Evolutionary conservation across 1,140 invertebrate species (phyloP).

Genomic region (Macrotrachela quadricornifera): DNA sequence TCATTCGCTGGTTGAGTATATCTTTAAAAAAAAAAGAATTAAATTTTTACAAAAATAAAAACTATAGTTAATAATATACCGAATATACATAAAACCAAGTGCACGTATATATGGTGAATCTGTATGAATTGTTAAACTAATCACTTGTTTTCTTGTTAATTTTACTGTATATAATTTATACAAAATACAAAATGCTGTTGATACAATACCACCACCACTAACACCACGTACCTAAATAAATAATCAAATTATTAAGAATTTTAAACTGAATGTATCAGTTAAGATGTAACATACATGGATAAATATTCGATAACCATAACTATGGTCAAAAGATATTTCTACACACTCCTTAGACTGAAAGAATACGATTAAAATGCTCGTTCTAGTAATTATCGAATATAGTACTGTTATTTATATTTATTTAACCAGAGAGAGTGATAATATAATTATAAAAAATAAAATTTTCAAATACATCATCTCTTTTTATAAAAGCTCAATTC

Average conservation of each 20-base stretch:
- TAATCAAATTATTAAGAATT: background rate
- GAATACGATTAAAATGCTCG: too few relatives aligned
- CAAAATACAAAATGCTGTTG: constrained; percentile 82
- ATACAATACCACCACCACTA: constrained; percentile 92
- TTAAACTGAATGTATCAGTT: too few relatives aligned
- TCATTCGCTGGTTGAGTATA: constrained; percentile 87
- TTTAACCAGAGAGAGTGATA: too few relatives aligned
- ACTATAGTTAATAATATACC: constrained; percentile 31
- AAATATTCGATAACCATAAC: too few relatives aligned
- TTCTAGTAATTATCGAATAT: too few relatives aligned
- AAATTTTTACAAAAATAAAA: background rate
- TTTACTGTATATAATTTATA: constrained; percentile 92
- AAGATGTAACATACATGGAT: too few relatives aligned
- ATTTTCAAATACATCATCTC: too few relatives aligned
- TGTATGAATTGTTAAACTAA: constrained; percentile 72
- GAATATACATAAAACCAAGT: constrained; percentile 82
- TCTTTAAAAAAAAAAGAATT: constrained; percentile 36
- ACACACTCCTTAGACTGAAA: too few relatives aligned
- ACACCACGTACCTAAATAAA: constrained; percentile 66
- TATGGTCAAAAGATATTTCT: too few relatives aligned
- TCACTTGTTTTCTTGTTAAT: constrained; percentile 85
- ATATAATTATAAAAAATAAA: too few relatives aligned
- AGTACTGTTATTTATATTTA: too few relatives aligned
- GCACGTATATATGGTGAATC: constrained; percentile 93
- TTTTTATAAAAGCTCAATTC: too few relatives aligned